Percentiles rank a stretch among this genome's conserved stretches.
phyloP scores from a whole-genome alignment of 1,140 invertebrate species.

The Drosophila pseudoananassae region DNA sequence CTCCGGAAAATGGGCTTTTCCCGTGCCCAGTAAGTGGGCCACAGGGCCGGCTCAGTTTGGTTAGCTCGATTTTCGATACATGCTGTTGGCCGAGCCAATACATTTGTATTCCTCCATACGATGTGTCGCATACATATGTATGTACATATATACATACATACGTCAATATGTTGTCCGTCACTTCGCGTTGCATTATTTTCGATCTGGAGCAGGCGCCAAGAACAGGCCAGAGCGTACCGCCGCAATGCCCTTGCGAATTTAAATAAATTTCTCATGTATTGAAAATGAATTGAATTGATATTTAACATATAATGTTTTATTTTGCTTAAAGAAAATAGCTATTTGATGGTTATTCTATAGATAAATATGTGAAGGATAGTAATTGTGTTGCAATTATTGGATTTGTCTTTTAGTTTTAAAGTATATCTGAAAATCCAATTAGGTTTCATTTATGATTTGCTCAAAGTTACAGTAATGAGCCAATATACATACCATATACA shows the following conservation, averaged over 20 bases:
- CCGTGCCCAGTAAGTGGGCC: constrained; percentile 35
- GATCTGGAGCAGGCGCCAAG: constrained; percentile 23
- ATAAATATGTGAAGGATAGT: not conserved
- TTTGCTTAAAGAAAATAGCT: not conserved
- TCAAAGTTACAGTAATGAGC: too few relatives aligned
- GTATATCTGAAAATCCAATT: too few relatives aligned
- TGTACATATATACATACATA: too few relatives aligned
- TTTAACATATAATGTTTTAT: not conserved
- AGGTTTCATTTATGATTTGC: too few relatives aligned
- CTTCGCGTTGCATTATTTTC: constrained; percentile 23
- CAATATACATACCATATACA: too few relatives aligned
- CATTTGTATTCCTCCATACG: not conserved
- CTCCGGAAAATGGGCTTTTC: constrained; percentile 68
- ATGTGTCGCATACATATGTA: too few relatives aligned
- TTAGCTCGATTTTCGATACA: constrained; percentile 8
- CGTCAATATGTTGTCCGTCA: constrained; percentile 17
- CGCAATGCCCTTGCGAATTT: constrained; percentile 58
- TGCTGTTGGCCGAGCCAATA: constrained; percentile 35
- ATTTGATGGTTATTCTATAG: not conserved
- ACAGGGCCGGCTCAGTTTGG: constrained; percentile 12
- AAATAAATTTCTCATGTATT: constrained; percentile 43
- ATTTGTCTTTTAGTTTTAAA: too few relatives aligned
- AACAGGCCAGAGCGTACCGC: constrained; percentile 36
- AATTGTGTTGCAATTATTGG: too few relatives aligned
- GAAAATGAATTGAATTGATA: not conserved